Base-by-base conservation (phyloP, 2,113 vertebrate species). In the Limanda limanda region DNA sequence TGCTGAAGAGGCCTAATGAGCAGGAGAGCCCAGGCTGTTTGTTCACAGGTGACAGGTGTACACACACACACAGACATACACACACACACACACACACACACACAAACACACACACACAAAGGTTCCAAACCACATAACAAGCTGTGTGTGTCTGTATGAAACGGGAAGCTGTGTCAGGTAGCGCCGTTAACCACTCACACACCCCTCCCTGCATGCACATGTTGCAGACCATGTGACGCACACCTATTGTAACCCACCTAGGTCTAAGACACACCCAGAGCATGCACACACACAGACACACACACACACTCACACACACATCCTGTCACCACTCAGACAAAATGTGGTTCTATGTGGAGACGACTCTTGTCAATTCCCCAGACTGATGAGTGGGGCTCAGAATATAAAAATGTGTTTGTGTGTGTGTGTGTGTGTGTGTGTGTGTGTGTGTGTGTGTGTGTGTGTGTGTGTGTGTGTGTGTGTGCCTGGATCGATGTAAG, bases 41-140 rank as follows among this genome's bases (percentile, higher is more conserved):
- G 68, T 85, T 86, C 80, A 75, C 82, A 84, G 84, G 87, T 90
- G 90, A 92, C 89, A 90, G 89, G 81, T 87, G 82, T 18, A 0
- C 45, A 24, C 68, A 57, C 24, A 51, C 55, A 55, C 5, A 52
- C 27, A 66, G 42, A 68, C 47, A 68, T 62, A 61, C 62, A 76
- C 63, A 52, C 31, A 52, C 69, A 27, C 25, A 27, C 25, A 27
- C 55, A 55, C 24, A 55, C 25, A 45, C 45, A 42, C 64, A 79
- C 54, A 58, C 40, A 60, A 62, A 62, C 65, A 61, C 55, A 67
- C 55, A 61, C 37, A 77, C 62, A 70, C 52, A 63, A 27, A 31
- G 37, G 3, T 68, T 76, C 23, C 68, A 68, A 68, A 81, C 71
- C 80, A 63, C 73, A 85, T 20, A 51, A 55, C 31, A 62, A 71